Evolutionary conservation across 2,113 vertebrate species (phyloP).

Genomic region (Alouatta palliata): DNA sequence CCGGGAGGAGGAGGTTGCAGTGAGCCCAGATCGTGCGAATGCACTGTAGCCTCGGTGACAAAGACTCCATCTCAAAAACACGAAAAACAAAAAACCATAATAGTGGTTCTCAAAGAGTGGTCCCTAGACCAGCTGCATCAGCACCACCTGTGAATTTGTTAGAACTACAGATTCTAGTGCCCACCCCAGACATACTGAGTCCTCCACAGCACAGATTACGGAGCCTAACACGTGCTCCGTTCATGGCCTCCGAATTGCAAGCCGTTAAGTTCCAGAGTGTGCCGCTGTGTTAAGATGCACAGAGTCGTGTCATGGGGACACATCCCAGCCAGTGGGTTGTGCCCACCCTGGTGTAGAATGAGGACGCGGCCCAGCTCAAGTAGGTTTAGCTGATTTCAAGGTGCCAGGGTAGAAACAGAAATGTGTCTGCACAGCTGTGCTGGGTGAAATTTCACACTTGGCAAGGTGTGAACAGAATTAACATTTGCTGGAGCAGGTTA

Average conservation of each 20-base stretch:
- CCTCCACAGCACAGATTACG: not conserved
- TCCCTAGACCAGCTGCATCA: not conserved
- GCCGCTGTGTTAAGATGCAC: not conserved
- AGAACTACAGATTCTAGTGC: not conserved
- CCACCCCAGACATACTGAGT: not conserved
- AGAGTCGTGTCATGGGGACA: not conserved
- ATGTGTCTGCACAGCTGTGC: not conserved
- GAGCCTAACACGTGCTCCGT: not conserved
- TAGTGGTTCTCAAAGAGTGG: not conserved
- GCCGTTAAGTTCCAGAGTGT: not conserved
- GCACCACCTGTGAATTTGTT: not conserved
- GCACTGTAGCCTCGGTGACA: too few relatives aligned
- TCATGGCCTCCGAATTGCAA: not conserved
- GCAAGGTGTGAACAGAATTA: slow-evolving; percentile 29
- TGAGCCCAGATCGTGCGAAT: too few relatives aligned
- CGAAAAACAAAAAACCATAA: not conserved
- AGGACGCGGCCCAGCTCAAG: rapidly evolving
- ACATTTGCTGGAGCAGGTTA: not conserved
- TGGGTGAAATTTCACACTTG: not conserved
- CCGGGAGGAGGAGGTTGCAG: too few relatives aligned
- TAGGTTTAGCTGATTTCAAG: not conserved
- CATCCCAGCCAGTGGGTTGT: rapidly evolving
- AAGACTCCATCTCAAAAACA: too few relatives aligned
- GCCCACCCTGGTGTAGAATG: not conserved
- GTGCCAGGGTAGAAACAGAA: not conserved